A percentile compares a stretch with the other conserved stretches of the same genome.
phyloP scores from a whole-genome alignment of 53 echinoderm and acorn worm genomes.

The Stichopus horrens region DNA sequence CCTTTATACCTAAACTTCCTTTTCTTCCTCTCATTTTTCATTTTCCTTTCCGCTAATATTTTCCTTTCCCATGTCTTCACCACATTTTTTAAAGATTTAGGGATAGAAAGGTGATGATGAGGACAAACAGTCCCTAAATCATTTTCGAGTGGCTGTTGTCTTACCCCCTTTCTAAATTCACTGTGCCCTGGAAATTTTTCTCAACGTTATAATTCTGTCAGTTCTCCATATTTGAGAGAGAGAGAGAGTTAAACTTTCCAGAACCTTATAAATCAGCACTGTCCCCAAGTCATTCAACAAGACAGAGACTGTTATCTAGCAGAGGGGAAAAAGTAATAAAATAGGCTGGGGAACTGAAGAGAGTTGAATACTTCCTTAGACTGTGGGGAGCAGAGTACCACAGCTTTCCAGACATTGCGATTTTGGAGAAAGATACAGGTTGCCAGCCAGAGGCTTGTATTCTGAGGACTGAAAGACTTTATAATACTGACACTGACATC shows the following conservation, averaged over 20 bases:
- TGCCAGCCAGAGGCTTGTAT: too few species aligned
- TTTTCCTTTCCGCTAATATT: neutral
- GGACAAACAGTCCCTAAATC: neutral
- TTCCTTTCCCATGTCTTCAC: neutral
- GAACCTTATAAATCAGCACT: neutral
- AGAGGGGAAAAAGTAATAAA: too few species aligned
- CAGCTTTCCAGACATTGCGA: too few species aligned
- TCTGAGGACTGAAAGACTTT: too few species aligned
- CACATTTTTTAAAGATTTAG: neutral
- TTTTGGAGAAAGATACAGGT: too few species aligned
- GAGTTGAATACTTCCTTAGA: too few species aligned
- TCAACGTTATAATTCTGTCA: neutral
- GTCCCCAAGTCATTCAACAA: neutral
- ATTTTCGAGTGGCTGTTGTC: neutral
- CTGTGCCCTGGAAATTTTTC: neutral
- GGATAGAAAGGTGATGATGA: neutral
- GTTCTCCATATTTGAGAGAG: neutral
- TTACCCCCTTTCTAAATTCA: neutral
- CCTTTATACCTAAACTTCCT: neutral
- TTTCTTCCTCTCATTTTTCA: neutral
- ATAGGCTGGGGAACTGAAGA: too few species aligned
- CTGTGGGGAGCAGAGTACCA: too few species aligned
- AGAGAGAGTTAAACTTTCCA: neutral
- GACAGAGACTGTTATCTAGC: too few species aligned
- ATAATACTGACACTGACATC: too few species aligned